These are phyloP conservation scores for Tetramorium simillimum DNA, from an alignment of 1,140 invertebrate genomes.

Conservation along the genomic window DNA sequence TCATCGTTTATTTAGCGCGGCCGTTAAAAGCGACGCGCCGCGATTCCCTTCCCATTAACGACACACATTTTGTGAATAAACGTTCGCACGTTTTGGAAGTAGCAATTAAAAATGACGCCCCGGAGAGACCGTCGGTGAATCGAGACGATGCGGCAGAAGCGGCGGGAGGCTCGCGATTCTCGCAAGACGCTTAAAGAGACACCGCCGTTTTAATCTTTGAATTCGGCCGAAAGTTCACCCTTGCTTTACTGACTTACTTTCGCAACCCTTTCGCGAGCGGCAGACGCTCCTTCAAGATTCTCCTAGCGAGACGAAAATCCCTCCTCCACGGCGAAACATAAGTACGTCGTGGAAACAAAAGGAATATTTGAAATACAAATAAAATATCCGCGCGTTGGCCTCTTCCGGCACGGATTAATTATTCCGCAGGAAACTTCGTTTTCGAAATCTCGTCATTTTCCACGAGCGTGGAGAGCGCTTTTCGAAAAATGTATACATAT, in stretches of 20 bases:
- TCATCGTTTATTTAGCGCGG: slow-evolving; percentile 20
- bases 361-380: slow-evolving; percentile 46
- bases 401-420: slow-evolving; percentile 38
- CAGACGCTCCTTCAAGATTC: slow-evolving; percentile 49
- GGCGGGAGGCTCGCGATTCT: slow-evolving; percentile 6
- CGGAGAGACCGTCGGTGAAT: slow-evolving; percentile 14
- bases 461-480: not conserved
- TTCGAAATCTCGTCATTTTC: slow-evolving; percentile 10
- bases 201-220: slow-evolving; percentile 60
- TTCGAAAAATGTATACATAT: slow-evolving; percentile 26
- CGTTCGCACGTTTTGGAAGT: slow-evolving; percentile 34
- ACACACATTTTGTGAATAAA: slow-evolving; percentile 41
- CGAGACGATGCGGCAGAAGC: slow-evolving; percentile 9
- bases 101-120: slow-evolving; percentile 47
- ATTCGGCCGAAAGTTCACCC: slow-evolving; percentile 65
- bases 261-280: slow-evolving; percentile 76
- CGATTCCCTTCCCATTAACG: not conserved
- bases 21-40: not conserved
- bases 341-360: slow-evolving; percentile 52
- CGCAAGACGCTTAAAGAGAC: slow-evolving; percentile 75
- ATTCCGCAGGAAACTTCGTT: not conserved
- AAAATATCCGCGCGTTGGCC: slow-evolving; percentile 40
- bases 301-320: slow-evolving; percentile 43
- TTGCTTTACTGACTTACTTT: slow-evolving; percentile 84
- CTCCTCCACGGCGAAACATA: slow-evolving; percentile 33